Evolutionary conservation across 2,113 vertebrate species (phyloP).

Genomic region (Campylorhamphus procurvoides): DNA sequence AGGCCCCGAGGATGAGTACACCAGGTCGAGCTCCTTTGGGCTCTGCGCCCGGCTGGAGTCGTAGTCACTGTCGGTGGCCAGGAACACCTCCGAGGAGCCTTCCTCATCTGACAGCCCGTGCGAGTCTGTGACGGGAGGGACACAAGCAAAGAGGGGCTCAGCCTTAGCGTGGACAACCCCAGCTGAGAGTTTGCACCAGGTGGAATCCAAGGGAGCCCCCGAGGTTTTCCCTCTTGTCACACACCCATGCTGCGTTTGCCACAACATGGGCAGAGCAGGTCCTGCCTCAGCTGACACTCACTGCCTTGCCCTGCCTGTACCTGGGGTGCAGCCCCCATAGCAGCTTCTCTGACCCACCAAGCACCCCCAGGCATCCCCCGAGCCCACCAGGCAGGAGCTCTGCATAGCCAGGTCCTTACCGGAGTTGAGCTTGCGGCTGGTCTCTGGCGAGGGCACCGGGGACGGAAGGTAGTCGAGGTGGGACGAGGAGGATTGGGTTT

Average conservation of each 20-base stretch:
- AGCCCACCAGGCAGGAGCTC: neutral
- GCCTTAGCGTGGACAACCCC: rapidly evolving
- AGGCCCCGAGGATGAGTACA: conserved; percentile 73
- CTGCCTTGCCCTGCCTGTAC: neutral
- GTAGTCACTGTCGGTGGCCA: conserved; percentile 88
- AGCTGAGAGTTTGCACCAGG: neutral
- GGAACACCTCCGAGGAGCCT: conserved; percentile 89
- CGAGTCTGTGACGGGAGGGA: conserved; percentile 60
- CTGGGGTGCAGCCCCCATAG: neutral
- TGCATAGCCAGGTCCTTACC: conserved; percentile 61
- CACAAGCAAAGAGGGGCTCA: neutral
- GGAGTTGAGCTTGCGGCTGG: conserved; percentile 76
- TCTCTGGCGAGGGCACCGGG: conserved; percentile 82
- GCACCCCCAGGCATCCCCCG: neutral
- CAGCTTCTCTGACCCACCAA: rapidly evolving
- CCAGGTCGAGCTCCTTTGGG: conserved; percentile 85
- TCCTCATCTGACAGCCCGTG: conserved; percentile 86
- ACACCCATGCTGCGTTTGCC: rapidly evolving
- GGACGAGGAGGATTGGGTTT: conserved; percentile 78
- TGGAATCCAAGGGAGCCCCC: neutral
- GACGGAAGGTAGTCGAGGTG: conserved; percentile 86
- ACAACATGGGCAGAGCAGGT: neutral
- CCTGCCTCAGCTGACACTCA: rapidly evolving
- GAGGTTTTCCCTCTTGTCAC: rapidly evolving
- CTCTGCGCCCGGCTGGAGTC: conserved; percentile 88